Evolutionary conservation across 2,888 invertebrate species (phyloP), one percentile per base, ranked within the genome.

Genomic region (Pseudoips prasinana): DNA sequence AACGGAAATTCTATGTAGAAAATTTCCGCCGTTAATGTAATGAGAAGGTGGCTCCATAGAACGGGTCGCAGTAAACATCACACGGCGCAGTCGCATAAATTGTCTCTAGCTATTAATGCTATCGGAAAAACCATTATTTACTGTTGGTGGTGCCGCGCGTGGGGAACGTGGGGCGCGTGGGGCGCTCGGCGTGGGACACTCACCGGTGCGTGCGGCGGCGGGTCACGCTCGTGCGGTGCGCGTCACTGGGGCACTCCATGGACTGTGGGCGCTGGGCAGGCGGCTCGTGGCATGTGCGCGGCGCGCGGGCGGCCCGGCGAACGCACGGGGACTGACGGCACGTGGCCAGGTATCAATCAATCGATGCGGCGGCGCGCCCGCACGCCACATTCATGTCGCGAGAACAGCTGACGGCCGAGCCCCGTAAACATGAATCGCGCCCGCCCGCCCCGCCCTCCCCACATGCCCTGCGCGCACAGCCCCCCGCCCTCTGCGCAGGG

Each of bases 361-460:
- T 86, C 84, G 84, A 84, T 84, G 84, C 65, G 50, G 57, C 64
- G 63, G 66, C 64, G 77, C 79, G 82, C 81, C 75, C 67, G 81
- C 80, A 80, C 80, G 78, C 67, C 76, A 76, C 86, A 85, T 85
- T 86, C 85, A 85, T 79, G 75, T 65, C 71, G 67, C 64, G 75
- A 62, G 75, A 87, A 86, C 87, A 87, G 87, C 87, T 87, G 87
- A 86, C 87, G 81, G 73, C 72, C 74, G 72, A 72, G 66, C 69
- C 72, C 79, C 74, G 84, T 85, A 85, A 86, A 81, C 87, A 87
- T 87, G 87, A 87, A 87, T 87, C 77, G 82, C 71, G 62, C 55
- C 64, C 50, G 32, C 54, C 29, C 58, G 42, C 52, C 46, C 39
- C 33, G 17, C 47, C 38, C 28, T 39, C 14, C 45, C 48, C 40